These are phyloP conservation scores for Channallabes apus DNA, from an alignment of 2,797 vertebrate genomes.

Conservation along the genomic window DNA sequence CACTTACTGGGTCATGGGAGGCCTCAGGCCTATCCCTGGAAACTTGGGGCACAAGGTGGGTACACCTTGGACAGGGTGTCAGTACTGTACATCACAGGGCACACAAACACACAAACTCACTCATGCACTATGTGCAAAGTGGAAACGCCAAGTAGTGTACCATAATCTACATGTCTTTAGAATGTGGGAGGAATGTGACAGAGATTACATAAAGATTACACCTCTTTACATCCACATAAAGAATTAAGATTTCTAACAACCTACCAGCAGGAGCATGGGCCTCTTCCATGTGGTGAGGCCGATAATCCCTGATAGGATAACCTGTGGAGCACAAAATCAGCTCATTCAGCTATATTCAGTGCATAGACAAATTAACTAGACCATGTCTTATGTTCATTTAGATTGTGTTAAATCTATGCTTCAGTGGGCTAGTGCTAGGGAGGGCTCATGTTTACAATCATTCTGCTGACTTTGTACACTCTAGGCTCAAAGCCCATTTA, in stretches of 20 bases:
- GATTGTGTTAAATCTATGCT: constrained; percentile 9
- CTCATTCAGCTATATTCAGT: constrained; percentile 20
- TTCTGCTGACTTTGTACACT: constrained; percentile 14
- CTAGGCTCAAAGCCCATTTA: background rate
- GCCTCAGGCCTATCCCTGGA: too few relatives aligned
- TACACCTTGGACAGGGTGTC: too few relatives aligned
- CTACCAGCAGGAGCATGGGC: constrained; percentile 81
- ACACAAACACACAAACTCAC: too few relatives aligned
- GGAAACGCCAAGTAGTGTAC: too few relatives aligned
- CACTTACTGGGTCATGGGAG: too few relatives aligned
- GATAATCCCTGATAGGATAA: constrained; percentile 85
- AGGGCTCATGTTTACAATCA: background rate
- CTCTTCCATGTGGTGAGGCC: constrained; percentile 84
- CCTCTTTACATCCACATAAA: background rate
- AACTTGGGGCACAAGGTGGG: too few relatives aligned
- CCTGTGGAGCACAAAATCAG: constrained; percentile 70
- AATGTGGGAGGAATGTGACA: background rate
- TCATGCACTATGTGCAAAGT: too few relatives aligned
- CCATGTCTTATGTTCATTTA: constrained; percentile 7
- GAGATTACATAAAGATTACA: background rate
- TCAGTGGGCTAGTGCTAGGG: background rate
- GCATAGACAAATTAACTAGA: background rate
- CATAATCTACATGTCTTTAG: too few relatives aligned
- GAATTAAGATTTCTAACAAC: constrained; percentile 48
- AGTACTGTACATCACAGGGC: too few relatives aligned